Percentiles rank a stretch among this genome's conserved stretches.
Conservation (phyloP, 2,888 invertebrate species). For the Tuta absoluta region DNA sequence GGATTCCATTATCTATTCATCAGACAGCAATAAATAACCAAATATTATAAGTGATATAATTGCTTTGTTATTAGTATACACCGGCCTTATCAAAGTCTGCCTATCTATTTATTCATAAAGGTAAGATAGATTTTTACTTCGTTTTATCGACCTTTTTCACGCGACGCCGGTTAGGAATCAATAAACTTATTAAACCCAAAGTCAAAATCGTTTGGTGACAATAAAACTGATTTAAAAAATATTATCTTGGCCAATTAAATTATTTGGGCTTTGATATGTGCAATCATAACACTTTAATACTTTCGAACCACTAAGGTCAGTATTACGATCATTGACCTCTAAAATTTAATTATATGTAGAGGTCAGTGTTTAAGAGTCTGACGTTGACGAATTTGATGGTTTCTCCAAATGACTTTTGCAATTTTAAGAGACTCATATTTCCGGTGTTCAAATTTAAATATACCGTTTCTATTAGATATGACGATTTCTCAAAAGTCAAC, state of each 20-base stretch:
- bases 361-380: no score
- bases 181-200: not conserved
- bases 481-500: no score
- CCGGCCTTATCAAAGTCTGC: not conserved
- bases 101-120: no score
- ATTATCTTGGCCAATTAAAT: not conserved
- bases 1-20: slow-evolving; percentile 4
- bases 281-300: not conserved
- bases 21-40: not conserved
- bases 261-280: not conserved
- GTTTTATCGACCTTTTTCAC: not conserved
- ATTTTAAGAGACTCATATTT: no score
- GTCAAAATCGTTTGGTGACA: not conserved
- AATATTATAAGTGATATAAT: not conserved
- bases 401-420: not conserved
- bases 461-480: no score
- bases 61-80: not conserved
- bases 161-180: no score
- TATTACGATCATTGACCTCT: slow-evolving; percentile 3
- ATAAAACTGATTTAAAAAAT: not conserved
- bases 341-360: not conserved
- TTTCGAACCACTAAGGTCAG: not conserved
- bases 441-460: no score
- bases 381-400: not conserved
- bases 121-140: not conserved